Percentiles rank a stretch among this genome's conserved stretches.
These are phyloP conservation scores for Scolopax mira DNA, from an alignment of 2,113 vertebrate genomes.

Conservation along the genomic window DNA sequence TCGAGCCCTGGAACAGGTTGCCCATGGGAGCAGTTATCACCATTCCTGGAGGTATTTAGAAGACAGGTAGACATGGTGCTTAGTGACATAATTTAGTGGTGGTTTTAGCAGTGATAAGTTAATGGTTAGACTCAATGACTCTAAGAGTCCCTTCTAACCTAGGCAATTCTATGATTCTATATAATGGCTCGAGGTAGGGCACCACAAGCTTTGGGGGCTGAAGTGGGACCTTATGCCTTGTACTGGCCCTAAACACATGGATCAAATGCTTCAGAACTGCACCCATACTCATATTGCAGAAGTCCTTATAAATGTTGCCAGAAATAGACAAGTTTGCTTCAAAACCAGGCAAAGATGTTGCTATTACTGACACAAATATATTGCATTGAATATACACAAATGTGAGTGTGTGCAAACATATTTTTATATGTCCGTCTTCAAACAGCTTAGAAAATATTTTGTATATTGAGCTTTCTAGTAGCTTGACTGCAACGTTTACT, in stretches of 20 bases:
- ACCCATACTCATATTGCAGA: not conserved
- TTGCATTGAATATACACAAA: not conserved
- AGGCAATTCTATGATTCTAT: not conserved
- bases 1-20: not conserved
- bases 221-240: not conserved
- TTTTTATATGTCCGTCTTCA: not conserved
- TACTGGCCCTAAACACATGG: not conserved
- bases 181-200: not conserved
- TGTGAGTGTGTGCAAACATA: fast-evolving
- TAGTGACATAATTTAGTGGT: not conserved
- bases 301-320: not conserved
- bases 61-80: not conserved
- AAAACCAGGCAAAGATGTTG: not conserved
- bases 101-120: not conserved
- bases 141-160: not conserved
- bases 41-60: not conserved
- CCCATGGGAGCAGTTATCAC: not conserved
- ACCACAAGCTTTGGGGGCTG: not conserved
- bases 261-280: not conserved
- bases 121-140: not conserved
- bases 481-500: not conserved
- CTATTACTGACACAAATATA: not conserved
- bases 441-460: not conserved
- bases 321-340: not conserved
- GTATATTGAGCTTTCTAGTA: not conserved